Percentiles rank a stretch among this genome's conserved stretches.
These are phyloP conservation scores for Muntiacus muntjak DNA, from an alignment of 2,113 vertebrate genomes.

Conservation along the genomic window DNA sequence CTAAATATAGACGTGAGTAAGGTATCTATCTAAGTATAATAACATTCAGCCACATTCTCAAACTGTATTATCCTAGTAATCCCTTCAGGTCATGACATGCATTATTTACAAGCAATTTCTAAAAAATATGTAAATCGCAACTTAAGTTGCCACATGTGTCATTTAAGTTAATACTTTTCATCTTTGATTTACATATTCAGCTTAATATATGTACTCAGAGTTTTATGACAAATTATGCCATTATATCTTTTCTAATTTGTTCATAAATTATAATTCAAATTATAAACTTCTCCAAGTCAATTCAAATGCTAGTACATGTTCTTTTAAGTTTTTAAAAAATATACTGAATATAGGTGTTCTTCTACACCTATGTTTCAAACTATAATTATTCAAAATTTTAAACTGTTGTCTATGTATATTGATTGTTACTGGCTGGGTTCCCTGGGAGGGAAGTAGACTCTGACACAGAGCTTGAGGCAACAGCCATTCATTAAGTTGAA, in stretches of 20 bases:
- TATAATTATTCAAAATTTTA: background rate
- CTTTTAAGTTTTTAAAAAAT: background rate
- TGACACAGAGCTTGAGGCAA: background rate
- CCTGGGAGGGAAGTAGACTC: background rate
- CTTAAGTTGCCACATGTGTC: background rate
- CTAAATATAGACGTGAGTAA: background rate
- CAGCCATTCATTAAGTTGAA: background rate
- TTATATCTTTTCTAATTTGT: background rate
- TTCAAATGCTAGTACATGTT: background rate
- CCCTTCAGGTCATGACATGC: background rate
- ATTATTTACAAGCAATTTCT: background rate
- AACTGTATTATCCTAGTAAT: background rate
- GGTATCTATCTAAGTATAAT: background rate
- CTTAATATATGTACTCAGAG: background rate
- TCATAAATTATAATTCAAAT: background rate
- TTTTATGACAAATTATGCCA: background rate
- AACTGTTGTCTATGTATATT: background rate
- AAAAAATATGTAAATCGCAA: background rate
- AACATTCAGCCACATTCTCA: background rate
- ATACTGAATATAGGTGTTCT: background rate
- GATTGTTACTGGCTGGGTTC: background rate
- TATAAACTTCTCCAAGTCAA: background rate
- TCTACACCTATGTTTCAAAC: background rate
- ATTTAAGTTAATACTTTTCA: background rate
- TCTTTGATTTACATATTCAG: constrained; percentile 3